Evolutionary conservation across 2,797 vertebrate genomes (phyloP), one percentile per base, ranked within the genome.

Genomic region (Agapornis canus): DNA sequence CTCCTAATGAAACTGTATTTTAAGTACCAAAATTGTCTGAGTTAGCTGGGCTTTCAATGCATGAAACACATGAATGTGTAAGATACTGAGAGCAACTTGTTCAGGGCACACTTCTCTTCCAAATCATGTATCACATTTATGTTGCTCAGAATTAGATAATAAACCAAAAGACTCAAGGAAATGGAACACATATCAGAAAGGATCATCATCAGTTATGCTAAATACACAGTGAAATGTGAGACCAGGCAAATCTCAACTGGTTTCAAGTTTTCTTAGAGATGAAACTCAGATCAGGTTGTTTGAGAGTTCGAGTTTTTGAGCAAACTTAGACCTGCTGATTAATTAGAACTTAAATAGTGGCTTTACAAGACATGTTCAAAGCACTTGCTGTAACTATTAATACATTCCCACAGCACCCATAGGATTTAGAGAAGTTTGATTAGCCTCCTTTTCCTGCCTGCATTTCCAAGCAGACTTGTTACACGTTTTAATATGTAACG

Each of bases 241-340:
- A 80, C 20, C 19, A 48, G 25, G 37, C 49, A 73, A 90, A 94
- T 95, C 63, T 92, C 77, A 70, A 19, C 31, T 40, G 66, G 54
- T 82, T 88, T 96, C 56, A 72, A 63, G 69, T 92, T 96, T 95
- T 82, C 75, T 82, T 90, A 27, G 65, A 66, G 77, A 39, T 1
- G 13, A 93, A 96, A 92, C 80, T 82, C 39, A 4, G 78, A 94
- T 95, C 80, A 52, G n/a, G 66, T 94, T 97, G 61, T 68, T 78
- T 1, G 4, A 91, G 69, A 61, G 35, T 10, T 94, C 80, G 82
- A 83, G 92, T 95, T 95, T 97, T 43, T 95, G 64, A 89, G 82
- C 80, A 95, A 92, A 96, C 66, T 66, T 87, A 70, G 90, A 89
- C 69, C 54, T 93, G 61, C 61, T 90, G 75, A 90, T 81, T 83